A percentile compares a stretch with the other conserved stretches of the same genome.
phyloP scores from a whole-genome alignment of 2,113 vertebrate genomes.

The Athene cunicularia region DNA sequence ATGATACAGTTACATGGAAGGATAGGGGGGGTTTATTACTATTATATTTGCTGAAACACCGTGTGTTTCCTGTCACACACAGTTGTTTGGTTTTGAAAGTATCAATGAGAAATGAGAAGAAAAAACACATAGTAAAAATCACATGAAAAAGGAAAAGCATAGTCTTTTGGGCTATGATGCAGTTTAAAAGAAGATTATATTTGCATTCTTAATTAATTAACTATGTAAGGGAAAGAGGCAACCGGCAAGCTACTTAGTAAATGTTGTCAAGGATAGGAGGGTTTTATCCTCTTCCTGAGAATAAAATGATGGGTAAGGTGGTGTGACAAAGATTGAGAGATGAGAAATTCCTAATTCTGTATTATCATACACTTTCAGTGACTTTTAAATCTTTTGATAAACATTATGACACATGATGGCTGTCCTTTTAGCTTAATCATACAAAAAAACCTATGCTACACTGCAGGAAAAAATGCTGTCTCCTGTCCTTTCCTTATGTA shows the following conservation, averaged over 20 bases:
- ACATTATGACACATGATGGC: not conserved
- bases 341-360: not conserved
- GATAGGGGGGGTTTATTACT: not conserved
- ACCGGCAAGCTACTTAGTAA: not conserved
- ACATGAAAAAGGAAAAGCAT: not conserved
- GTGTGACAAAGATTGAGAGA: not conserved
- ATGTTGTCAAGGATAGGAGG: not conserved
- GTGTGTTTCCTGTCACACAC: not conserved
- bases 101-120: not conserved
- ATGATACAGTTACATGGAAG: not conserved
- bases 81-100: not conserved
- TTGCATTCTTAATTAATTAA: not conserved
- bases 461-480: not conserved
- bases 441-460: not conserved
- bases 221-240: not conserved
- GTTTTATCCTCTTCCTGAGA: not conserved
- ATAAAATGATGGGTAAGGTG: not conserved
- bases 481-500: not conserved
- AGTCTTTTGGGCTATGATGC: not conserved
- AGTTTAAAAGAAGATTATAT: not conserved
- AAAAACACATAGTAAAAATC: not conserved
- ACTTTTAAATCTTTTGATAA: not conserved
- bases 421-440: not conserved
- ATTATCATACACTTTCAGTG: not conserved
- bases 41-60: not conserved